phyloP scores from a whole-genome alignment of 2,113 vertebrate genomes.

The Dasyprocta punctata region DNA sequence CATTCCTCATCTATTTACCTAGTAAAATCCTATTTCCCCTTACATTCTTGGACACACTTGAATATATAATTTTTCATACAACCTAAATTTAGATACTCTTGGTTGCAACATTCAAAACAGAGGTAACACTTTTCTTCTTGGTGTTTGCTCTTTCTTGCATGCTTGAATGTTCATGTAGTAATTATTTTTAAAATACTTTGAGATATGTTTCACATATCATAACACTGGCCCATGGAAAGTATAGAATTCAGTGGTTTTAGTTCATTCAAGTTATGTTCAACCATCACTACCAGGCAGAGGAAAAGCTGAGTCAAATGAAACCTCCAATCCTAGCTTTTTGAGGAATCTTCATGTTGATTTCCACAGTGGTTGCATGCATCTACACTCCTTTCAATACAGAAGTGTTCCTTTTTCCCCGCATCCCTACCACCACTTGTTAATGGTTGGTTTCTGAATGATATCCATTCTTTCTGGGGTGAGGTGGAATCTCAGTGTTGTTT shows the following conservation, averaged over 20 bases:
- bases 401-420: too few species aligned
- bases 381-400: too few species aligned
- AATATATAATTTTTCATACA: background rate
- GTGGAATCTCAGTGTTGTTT: too few species aligned
- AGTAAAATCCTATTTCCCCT: background rate
- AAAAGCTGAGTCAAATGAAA: too few species aligned
- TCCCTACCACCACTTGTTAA: too few species aligned
- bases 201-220: background rate
- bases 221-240: background rate
- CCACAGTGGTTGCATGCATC: too few species aligned
- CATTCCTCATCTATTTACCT: background rate
- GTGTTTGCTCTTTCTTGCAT: accelerated
- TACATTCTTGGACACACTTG: background rate
- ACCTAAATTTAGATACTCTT: background rate
- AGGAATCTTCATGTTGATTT: too few species aligned
- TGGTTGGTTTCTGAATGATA: too few species aligned
- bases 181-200: background rate
- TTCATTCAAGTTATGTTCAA: background rate
- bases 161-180: background rate
- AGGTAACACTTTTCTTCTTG: background rate
- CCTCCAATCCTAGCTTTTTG: too few species aligned
- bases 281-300: too few species aligned
- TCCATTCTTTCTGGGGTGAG: too few species aligned
- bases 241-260: background rate
- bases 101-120: background rate